These are phyloP conservation scores for Strigamia transsilvanica DNA, from an alignment of 2,888 invertebrate species.

Conservation along the genomic window DNA sequence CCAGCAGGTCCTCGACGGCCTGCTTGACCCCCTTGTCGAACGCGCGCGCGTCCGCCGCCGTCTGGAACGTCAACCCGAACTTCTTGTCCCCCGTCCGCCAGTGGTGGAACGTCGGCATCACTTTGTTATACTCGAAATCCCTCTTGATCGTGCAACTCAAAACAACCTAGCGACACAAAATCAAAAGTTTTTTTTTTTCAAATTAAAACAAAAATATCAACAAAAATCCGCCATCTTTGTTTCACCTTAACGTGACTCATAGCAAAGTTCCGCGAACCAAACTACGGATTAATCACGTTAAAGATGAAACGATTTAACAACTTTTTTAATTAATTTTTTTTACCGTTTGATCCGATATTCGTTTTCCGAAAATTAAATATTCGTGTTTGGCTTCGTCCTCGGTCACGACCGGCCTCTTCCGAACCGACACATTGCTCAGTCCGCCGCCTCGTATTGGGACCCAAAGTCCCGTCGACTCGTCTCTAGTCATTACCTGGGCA, in stretches of 20 bases:
- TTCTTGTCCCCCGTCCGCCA: slow-evolving; percentile 96
- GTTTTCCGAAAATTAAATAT: slow-evolving; percentile 90
- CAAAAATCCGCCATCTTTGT: neutral
- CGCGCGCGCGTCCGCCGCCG: slow-evolving; percentile 89
- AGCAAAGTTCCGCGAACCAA: neutral
- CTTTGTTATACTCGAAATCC: slow-evolving; percentile 95
- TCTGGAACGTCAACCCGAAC: slow-evolving; percentile 95
- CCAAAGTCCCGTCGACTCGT: slow-evolving; percentile 91
- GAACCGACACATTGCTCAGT: slow-evolving; percentile 89
- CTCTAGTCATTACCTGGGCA: slow-evolving; percentile 98
- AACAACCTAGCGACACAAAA: slow-evolving; percentile 74
- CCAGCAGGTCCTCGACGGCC: slow-evolving; percentile 87
- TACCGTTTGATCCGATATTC: slow-evolving; percentile 92
- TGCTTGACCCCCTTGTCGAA: slow-evolving; percentile 91
- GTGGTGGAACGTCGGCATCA: slow-evolving; percentile 98
- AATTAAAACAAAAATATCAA: neutral
- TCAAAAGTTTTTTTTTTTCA: too few species aligned
- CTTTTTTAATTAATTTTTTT: slow-evolving; percentile 62
- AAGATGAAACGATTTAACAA: too few species aligned
- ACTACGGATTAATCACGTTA: too few species aligned
- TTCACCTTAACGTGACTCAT: neutral
- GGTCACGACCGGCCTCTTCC: slow-evolving; percentile 68
- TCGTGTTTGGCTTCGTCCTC: slow-evolving; percentile 76
- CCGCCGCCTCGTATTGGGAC: slow-evolving; percentile 89
- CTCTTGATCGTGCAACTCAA: slow-evolving; percentile 93